These are phyloP conservation scores for Phytoseiulus persimilis DNA, from an alignment of 2,888 invertebrate genomes.

Conservation along the genomic window DNA sequence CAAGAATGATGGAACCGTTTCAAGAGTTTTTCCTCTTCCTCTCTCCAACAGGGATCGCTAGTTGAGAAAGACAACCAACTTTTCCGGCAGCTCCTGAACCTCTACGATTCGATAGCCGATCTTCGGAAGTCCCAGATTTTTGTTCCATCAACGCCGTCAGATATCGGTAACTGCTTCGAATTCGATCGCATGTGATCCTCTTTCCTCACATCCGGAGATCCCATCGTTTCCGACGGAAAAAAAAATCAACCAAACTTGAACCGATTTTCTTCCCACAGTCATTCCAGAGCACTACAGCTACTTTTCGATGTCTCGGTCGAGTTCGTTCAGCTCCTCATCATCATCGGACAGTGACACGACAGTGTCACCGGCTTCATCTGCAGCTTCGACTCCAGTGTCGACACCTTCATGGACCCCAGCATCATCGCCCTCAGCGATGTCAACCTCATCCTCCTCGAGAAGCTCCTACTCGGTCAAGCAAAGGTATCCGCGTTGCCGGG, in stretches of 20 bases:
- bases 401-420: constrained; percentile 9
- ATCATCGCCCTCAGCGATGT: constrained; percentile 28
- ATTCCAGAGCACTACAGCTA: constrained; percentile 35
- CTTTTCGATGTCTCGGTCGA: constrained; percentile 21
- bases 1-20: too few relatives aligned
- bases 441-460: constrained; percentile 21
- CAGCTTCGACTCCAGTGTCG: neutral
- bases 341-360: constrained; percentile 31
- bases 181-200: neutral
- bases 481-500: constrained; percentile 14
- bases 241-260: too few relatives aligned
- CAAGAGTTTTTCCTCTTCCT: neutral
- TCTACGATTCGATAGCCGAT: constrained; percentile 45
- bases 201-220: neutral
- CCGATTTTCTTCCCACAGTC: too few relatives aligned
- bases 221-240: too few relatives aligned
- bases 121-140: constrained; percentile 43
- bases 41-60: constrained; percentile 43
- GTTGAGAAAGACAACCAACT: constrained; percentile 45
- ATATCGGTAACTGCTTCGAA: constrained; percentile 7
- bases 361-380: constrained; percentile 33
- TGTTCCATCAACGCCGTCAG: constrained; percentile 17
- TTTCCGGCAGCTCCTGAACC: constrained; percentile 44
- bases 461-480: constrained; percentile 35
- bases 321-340: constrained; percentile 27